phyloP scores from a whole-genome alignment of 2,888 invertebrate genomes.

The Torymus tubicola region DNA sequence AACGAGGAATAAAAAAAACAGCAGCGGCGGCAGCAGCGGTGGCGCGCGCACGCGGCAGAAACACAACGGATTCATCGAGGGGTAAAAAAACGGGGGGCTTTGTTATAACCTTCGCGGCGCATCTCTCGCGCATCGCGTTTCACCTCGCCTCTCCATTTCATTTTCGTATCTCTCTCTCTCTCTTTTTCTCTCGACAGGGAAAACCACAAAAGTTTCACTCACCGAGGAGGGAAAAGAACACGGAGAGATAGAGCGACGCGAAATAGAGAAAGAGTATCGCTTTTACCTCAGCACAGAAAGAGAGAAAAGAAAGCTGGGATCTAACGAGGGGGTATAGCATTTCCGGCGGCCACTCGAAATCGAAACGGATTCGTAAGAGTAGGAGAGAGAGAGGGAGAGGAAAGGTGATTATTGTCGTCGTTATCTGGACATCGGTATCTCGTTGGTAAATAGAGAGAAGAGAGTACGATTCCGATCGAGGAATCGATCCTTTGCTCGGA shows the following conservation, averaged over 20 bases:
- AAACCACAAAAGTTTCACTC: slow-evolving; percentile 42
- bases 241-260: slow-evolving; percentile 20
- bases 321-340: slow-evolving; percentile 59
- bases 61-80: slow-evolving; percentile 61
- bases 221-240: slow-evolving; percentile 11
- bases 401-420: slow-evolving; percentile 30
- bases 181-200: not conserved
- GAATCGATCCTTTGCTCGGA: slow-evolving; percentile 23
- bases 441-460: not conserved
- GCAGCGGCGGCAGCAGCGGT: no score
- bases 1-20: no score
- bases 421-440: slow-evolving; percentile 41
- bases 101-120: slow-evolving; percentile 35
- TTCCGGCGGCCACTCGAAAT: slow-evolving; percentile 60
- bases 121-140: slow-evolving; percentile 54
- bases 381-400: slow-evolving; percentile 30
- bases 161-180: slow-evolving; percentile 16
- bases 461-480: not conserved
- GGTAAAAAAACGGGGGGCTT: slow-evolving; percentile 53
- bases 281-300: slow-evolving; percentile 33
- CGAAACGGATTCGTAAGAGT: slow-evolving; percentile 54
- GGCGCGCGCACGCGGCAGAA: slow-evolving; percentile 44
- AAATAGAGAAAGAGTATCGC: slow-evolving; percentile 50
- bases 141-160: slow-evolving; percentile 37
- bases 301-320: slow-evolving; percentile 23